Percentiles rank a stretch among this genome's conserved stretches.
These are phyloP conservation scores for Cheirogaleus major DNA, from an alignment of 2,797 vertebrate species.

Conservation along the genomic window DNA sequence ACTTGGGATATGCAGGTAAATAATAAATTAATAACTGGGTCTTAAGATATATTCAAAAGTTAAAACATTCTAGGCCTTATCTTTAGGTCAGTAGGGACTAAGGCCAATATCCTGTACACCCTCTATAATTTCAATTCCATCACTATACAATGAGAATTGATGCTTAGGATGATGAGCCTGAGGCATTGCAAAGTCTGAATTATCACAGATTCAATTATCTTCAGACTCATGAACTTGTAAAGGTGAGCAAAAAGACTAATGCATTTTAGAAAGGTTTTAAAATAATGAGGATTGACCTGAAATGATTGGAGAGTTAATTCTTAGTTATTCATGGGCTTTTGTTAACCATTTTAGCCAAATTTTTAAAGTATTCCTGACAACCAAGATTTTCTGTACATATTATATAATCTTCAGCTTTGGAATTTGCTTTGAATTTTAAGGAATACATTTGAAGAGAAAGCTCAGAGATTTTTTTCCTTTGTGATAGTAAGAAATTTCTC, in stretches of 20 bases:
- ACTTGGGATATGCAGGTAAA: neutral
- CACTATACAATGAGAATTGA: neutral
- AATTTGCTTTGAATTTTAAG: slow-evolving; percentile 1
- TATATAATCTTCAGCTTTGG: neutral
- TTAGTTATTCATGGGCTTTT: neutral
- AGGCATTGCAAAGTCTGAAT: neutral
- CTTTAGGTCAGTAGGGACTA: neutral
- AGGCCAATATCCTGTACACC: neutral
- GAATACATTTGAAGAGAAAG: neutral
- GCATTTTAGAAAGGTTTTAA: slow-evolving; percentile 21
- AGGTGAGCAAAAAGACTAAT: slow-evolving; percentile 5
- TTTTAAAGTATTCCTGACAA: slow-evolving; percentile 10
- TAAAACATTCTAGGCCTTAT: neutral
- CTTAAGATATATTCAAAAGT: neutral
- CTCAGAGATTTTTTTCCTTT: neutral
- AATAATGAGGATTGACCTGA: slow-evolving; percentile 6
- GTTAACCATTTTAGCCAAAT: neutral
- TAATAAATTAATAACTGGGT: neutral
- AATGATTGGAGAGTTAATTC: neutral
- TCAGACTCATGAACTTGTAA: slow-evolving; percentile 8
- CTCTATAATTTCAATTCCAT: neutral
- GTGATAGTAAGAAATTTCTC: neutral
- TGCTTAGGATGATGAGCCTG: neutral
- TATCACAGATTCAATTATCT: slow-evolving; percentile 40
- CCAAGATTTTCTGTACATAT: neutral